Evolutionary conservation across 2,113 vertebrate species (phyloP), one percentile per base, ranked within the genome.

Genomic region (Carettochelys insculpta): DNA sequence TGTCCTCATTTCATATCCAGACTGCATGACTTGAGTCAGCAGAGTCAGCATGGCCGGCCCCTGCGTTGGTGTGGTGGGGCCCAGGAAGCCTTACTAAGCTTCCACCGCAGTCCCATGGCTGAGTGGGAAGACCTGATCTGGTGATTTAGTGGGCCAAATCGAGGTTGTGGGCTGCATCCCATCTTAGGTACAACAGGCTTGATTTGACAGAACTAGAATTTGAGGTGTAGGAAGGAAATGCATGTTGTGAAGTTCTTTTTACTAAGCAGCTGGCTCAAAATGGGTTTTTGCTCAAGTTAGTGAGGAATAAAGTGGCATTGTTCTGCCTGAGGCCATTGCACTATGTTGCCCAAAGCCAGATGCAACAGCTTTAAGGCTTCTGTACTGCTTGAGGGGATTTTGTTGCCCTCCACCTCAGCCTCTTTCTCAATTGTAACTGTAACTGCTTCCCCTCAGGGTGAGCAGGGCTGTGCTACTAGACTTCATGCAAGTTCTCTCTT

Each of bases 341-440:
- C 34, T 38, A 17, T 22, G 16, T 19, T 38, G 34, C 19, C 88
- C 8, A 45, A 38, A 3, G 78, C 29, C 86, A 91, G 53, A 71
- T 73, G 58, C 82, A 3, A 1, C n/a, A 87, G 45, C 1, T 1
- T 53, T 8, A 80, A 11, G 50, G 25, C 75, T 83, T 34, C 77
- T 34, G 41, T 77, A 20, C 34, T 0, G 0, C 87, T 48, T 41
- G 31, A 34, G 61, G 11, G 31, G 17, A 29, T 27, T 88, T 82
- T 31, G 16, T 65, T 16, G 80, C 68, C 34, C 48, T 86, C 41
- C 88, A 73, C 52, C 76, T 84, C 77, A 48, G 38, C 80, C 41
- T 65, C 80, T 34, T 51, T 83, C 41, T 83, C 24, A 51, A 75
- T 78, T 75, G 17, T 93, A 92, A 94, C 95, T 94, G 86, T 89